A percentile compares a stretch with the other conserved stretches of the same genome.
Evolutionary conservation across 1,140 invertebrate genomes (phyloP).

Genomic region (Polypedilum vanderplanki): DNA sequence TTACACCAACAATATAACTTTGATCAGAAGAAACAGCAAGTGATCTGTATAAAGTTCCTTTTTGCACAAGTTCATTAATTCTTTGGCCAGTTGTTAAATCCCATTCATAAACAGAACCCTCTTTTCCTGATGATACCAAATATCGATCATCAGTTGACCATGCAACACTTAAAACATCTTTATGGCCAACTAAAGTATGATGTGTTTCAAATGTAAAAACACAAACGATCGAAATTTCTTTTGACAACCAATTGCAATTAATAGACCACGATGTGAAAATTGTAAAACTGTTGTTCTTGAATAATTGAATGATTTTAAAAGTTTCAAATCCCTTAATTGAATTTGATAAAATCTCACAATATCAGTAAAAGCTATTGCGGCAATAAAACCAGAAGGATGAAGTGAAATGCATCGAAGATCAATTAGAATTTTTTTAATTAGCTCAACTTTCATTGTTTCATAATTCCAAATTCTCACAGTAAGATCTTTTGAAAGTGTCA

Average conservation of each 20-base stretch:
- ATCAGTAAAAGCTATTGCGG: conserved; percentile 83
- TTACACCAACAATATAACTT: conserved; percentile 66
- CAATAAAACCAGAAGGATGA: conserved; percentile 76
- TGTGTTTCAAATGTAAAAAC: conserved; percentile 40
- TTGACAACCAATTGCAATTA: conserved; percentile 41
- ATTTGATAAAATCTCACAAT: conserved; percentile 80
- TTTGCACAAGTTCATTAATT: conserved; percentile 69
- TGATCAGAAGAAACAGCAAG: conserved; percentile 47
- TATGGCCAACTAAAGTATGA: conserved; percentile 44
- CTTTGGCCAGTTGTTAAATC: conserved; percentile 63
- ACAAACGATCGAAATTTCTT: conserved; percentile 40
- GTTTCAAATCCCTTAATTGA: conserved; percentile 76
- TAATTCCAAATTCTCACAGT: conserved; percentile 87
- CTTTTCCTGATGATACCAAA: conserved; percentile 70
- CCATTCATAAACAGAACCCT: conserved; percentile 90
- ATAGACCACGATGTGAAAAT: conserved; percentile 41
- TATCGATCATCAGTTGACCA: conserved; percentile 73
- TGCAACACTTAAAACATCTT: conserved; percentile 53
- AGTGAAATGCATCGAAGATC: conserved; percentile 71
- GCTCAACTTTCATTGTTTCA: conserved; percentile 65
- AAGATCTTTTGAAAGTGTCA: conserved; percentile 73
- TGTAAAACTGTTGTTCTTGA: conserved; percentile 40
- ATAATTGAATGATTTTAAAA: conserved; percentile 42
- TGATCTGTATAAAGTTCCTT: conserved; percentile 45
- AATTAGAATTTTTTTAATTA: conserved; percentile 74